Base-by-base conservation (phyloP, 2,888 invertebrate genomes). In the Allygus modestus region DNA sequence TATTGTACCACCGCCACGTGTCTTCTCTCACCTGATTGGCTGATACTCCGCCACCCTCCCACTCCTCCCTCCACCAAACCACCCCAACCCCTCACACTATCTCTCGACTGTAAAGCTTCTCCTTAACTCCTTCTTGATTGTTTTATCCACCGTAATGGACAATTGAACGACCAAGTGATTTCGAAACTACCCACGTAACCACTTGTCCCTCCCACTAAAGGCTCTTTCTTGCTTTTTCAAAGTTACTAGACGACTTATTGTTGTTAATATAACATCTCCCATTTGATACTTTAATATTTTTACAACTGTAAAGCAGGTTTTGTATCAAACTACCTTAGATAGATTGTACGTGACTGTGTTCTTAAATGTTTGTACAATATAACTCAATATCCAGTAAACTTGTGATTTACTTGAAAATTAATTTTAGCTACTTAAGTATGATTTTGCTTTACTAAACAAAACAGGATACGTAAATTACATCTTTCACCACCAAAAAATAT, bases 71-170 rank as follows among this genome's bases (percentile, higher is more conserved):
- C 31, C 61, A 37, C 65, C 33, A 23, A 1, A 23, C 51, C 58
- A 28, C 51, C 83, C 58, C 20, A 15, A 15, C 58, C 23, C 28
- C 43, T 31, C 61, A 28, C 37, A 20, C 58, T 41, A 54, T 31
- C 77, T 73, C 43, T 71, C 51, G 17, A 20, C 73, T 58, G 41
- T 37, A 33, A 58, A 33, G 37, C 41, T 54, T 61, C 73, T 33
- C 77, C 23, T 58, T 46, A 41, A 61, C 82, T 82, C 69, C 69
- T 82, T 69, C 65, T 82, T 77, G 75, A 77, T 77, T 46, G 75
- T 77, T 77, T 77, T 77, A 77, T 77, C 75, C 75, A 23, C 43
- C 46, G 23, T 77, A 77, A 77, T 77, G 51, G 75, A 46, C 75
- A 43, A 77, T 77, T 73, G 73, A 41, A 73, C 75, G 28, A n/a